phyloP scores from a whole-genome alignment of 2,113 vertebrate species.

The Egretta garzetta region DNA sequence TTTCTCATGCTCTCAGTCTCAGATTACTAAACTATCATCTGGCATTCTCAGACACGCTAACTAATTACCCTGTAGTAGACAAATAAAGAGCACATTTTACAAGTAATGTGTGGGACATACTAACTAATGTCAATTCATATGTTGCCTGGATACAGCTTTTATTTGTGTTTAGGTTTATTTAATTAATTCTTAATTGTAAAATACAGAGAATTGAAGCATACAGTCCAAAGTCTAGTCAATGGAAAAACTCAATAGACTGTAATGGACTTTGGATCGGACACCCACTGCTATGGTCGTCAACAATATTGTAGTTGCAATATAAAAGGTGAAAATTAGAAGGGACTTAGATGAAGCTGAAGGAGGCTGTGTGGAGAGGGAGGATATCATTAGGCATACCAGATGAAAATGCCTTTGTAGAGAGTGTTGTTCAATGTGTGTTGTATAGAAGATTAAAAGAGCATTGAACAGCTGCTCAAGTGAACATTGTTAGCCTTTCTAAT shows the following conservation, averaged over 20 bases:
- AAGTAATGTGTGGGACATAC: neutral
- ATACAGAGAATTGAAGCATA: neutral
- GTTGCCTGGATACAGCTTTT: slow-evolving; percentile 26
- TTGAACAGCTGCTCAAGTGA: neutral
- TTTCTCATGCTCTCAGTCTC: slow-evolving; percentile 40
- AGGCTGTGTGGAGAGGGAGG: neutral
- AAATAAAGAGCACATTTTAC: slow-evolving; percentile 49
- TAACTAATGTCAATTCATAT: neutral
- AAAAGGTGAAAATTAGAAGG: neutral
- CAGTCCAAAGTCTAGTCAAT: neutral
- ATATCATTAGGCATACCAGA: neutral
- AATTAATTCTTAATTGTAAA: slow-evolving; percentile 30
- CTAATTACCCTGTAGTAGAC: slow-evolving; percentile 38
- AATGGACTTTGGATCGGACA: neutral
- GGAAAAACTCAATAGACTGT: neutral
- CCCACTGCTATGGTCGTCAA: neutral
- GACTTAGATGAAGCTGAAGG: neutral
- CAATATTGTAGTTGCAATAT: neutral
- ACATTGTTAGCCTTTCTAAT: neutral
- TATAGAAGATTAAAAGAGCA: neutral
- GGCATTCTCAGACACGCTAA: slow-evolving; percentile 34
- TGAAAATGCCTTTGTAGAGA: neutral
- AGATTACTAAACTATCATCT: slow-evolving; percentile 44
- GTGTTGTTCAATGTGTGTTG: neutral
- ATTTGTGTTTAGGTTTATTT: slow-evolving; percentile 24